phyloP scores from a whole-genome alignment of 2,888 invertebrate species.

The Oxycera nigricornis region DNA sequence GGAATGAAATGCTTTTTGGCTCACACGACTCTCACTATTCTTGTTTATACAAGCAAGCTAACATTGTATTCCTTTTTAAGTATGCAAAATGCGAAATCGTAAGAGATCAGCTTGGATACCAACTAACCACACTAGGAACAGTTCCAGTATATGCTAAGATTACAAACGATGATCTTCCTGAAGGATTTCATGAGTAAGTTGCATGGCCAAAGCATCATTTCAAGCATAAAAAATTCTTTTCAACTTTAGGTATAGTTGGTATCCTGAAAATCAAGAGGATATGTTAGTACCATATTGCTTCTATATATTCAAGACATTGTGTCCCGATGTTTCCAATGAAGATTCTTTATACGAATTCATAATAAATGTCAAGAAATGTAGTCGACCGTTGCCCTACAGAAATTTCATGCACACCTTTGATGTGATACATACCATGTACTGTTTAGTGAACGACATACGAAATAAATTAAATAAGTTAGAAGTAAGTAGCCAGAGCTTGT shows the following conservation, averaged over 20 bases:
- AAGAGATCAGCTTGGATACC: neutral
- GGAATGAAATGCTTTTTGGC: too few species aligned
- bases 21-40: neutral
- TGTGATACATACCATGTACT: slow-evolving; percentile 42
- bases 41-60: too few species aligned
- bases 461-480: neutral
- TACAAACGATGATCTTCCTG: neutral
- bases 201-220: neutral
- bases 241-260: slow-evolving; percentile 6
- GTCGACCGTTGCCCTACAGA: slow-evolving; percentile 40
- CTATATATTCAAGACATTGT: slow-evolving; percentile 11
- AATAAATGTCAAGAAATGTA: slow-evolving; percentile 27
- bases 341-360: slow-evolving; percentile 20
- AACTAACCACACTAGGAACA: neutral
- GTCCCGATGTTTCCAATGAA: neutral
- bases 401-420: slow-evolving; percentile 42
- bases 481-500: too few species aligned
- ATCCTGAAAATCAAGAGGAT: slow-evolving; percentile 10
- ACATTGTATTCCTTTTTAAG: neutral
- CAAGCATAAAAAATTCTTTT: neutral
- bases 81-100: neutral
- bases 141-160: neutral
- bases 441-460: slow-evolving; percentile 18
- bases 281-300: neutral
- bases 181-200: slow-evolving; percentile 15